Percentiles rank a stretch among this genome's conserved stretches.
Conservation (phyloP, 2,113 vertebrate genomes). For the Dascyllus trimaculatus region DNA sequence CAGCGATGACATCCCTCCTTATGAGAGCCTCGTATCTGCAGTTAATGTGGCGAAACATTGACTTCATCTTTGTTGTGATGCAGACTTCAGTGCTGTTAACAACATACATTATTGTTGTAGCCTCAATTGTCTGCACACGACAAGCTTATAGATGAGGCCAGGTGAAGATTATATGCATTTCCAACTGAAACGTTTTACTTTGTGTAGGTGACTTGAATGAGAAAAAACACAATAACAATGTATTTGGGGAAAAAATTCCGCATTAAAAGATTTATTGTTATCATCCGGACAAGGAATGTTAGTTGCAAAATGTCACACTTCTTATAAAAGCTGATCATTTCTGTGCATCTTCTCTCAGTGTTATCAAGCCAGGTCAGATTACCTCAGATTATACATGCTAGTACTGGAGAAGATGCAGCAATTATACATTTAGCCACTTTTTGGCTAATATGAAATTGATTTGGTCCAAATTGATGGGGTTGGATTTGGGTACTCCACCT, state of each 20-base stretch:
- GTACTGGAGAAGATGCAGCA: not conserved
- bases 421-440: not conserved
- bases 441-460: constrained; percentile 14
- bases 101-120: constrained; percentile 11
- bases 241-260: too few relatives aligned
- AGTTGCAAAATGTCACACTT: not conserved
- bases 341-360: not conserved
- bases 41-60: constrained; percentile 65
- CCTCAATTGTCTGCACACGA: constrained; percentile 8
- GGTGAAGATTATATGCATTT: not conserved
- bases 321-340: not conserved
- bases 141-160: constrained; percentile 11
- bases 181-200: not conserved
- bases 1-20: constrained; percentile 30
- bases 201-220: too few relatives aligned
- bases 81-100: constrained; percentile 32
- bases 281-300: not conserved
- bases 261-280: too few relatives aligned
- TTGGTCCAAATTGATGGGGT: not conserved
- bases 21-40: constrained; percentile 46
- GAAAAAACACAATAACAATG: too few relatives aligned
- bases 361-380: not conserved
- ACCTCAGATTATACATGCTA: not conserved
- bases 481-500: constrained; percentile 14
- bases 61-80: constrained; percentile 46